These are phyloP conservation scores for Hassar affinis DNA, from an alignment of 2,113 vertebrate genomes.

Conservation along the genomic window DNA sequence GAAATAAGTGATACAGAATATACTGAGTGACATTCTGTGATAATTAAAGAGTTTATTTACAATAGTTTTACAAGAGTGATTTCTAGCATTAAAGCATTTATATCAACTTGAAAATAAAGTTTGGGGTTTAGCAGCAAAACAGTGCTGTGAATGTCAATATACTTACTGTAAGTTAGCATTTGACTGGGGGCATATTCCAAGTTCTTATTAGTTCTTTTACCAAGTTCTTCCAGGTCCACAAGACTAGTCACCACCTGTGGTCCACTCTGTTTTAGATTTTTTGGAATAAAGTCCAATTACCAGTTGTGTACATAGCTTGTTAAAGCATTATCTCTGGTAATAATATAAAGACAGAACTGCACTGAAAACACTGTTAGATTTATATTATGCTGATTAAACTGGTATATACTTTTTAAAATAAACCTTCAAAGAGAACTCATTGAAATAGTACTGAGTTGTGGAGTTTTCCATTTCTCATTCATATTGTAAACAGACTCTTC, in stretches of 20 bases:
- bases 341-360: neutral
- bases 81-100: too few relatives aligned
- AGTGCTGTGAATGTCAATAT: neutral
- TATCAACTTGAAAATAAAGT: neutral
- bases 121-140: neutral
- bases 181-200: neutral
- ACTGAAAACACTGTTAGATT: neutral
- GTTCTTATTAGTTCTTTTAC: too few relatives aligned
- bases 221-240: neutral
- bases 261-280: slow-evolving; percentile 1
- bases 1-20: neutral
- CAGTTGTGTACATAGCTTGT: neutral
- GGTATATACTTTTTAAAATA: too few relatives aligned
- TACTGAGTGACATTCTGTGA: neutral
- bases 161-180: neutral
- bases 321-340: slow-evolving; percentile 5
- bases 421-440: too few relatives aligned
- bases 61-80: too few relatives aligned
- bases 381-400: neutral
- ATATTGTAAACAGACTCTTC: neutral
- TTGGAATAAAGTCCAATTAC: neutral
- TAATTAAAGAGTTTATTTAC: neutral
- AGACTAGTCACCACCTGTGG: neutral
- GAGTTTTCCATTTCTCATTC: neutral
- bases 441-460: neutral